Percentiles rank a stretch among this genome's conserved stretches.
These are phyloP conservation scores for Melanerpes aurifrons DNA, from an alignment of 2,113 vertebrate genomes.

Conservation along the genomic window DNA sequence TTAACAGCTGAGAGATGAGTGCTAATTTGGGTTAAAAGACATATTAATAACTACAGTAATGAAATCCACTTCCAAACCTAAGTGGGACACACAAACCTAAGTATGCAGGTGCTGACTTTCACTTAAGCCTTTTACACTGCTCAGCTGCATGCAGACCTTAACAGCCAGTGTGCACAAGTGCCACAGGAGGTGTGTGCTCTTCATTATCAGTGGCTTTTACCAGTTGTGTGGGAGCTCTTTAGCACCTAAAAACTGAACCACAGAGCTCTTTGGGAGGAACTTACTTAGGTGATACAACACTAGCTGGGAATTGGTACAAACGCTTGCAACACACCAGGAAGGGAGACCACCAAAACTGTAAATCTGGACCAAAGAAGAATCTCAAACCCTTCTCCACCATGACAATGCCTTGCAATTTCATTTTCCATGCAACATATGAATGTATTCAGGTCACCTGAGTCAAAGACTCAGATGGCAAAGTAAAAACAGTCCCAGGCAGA, in stretches of 20 bases:
- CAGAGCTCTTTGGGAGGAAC: not conserved
- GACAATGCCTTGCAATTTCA: not conserved
- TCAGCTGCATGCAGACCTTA: not conserved
- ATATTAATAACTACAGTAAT: no score
- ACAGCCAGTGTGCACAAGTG: accelerated
- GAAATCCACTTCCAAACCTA: not conserved
- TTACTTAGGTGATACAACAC: not conserved
- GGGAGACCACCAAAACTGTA: not conserved
- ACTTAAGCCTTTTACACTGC: not conserved
- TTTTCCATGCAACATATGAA: not conserved
- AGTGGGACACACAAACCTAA: not conserved
- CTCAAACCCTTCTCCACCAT: not conserved
- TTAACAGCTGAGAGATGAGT: not conserved
- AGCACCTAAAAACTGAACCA: not conserved
- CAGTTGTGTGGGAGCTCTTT: not conserved
- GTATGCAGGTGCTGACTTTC: not conserved
- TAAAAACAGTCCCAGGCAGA: not conserved
- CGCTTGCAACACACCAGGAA: not conserved
- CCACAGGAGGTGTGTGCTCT: not conserved
- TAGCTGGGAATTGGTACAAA: not conserved
- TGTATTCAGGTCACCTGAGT: not conserved
- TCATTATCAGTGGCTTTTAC: not conserved
- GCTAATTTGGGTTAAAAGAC: not conserved
- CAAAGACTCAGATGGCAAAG: not conserved
- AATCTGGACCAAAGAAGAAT: not conserved